Evolutionary conservation across 1,140 invertebrate genomes (phyloP), one percentile per base, ranked within the genome.

Genomic region (Ladona fulva): DNA sequence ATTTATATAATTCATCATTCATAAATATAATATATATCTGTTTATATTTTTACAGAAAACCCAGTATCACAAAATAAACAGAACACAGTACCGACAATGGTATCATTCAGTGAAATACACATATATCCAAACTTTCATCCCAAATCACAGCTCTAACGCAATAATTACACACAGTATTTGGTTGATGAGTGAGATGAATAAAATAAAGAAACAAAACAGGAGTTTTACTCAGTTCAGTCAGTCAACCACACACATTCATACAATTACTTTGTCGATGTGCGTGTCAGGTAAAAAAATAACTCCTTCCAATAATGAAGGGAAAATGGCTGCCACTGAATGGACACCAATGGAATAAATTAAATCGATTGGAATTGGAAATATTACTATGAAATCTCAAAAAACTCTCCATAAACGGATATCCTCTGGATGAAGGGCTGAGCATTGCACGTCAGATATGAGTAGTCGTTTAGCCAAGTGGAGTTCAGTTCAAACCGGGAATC

Each of bases 381-480:
- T 66, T 12, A 66, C 52, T 66, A 66, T 19, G 52, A 66, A 66
- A 66, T 24, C 44, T 78, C 80, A 80, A 83, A 86, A 80, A 87
- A 84, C 87, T 93, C 91, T 19, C 92, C 92, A 73, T 90, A 87
- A 74, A 93, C 84, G n/a, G 91, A 92, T 84, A 93, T 88, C 79
- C 91, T 87, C 84, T 91, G 89, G 74, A 92, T 84, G 83, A 92
- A 93, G 74, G 91, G 88, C 78, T 90, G 91, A 25, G 91, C 89
- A 75, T 89, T 88, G 81, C 92, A 93, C 29, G 88, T 86, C 29
- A 93, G 81, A 8, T 89, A 81, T n/a, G 89, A 85, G 83, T 89
- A 90, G 81, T 87, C 87, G 74, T 83, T 81, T 80, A 83, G 83
- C 80, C 85, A 86, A 24, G 86, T 85, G 24, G 80, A 29, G 81